phyloP scores from a whole-genome alignment of 2,888 invertebrate species.

The Alloscopus bannaensis region DNA sequence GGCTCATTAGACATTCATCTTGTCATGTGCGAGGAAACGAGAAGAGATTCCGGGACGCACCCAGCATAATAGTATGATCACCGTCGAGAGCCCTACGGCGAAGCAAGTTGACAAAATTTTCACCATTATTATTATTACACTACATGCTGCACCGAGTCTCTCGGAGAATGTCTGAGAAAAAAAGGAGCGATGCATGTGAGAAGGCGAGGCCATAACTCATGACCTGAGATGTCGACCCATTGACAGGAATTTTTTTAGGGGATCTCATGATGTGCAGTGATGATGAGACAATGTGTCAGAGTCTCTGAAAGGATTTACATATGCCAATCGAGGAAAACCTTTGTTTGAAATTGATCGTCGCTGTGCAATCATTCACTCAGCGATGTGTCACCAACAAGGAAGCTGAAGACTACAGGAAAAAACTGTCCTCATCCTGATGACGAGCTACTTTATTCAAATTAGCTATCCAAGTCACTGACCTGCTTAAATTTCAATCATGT shows the following conservation, averaged over 20 bases:
- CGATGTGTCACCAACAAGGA: conserved; percentile 12
- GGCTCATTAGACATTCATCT: conserved; percentile 62
- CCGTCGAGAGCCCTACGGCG: conserved; percentile 29
- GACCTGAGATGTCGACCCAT: conserved; percentile 51
- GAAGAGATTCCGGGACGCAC: conserved; percentile 46
- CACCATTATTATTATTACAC: no score
- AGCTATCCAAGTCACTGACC: conserved; percentile 56
- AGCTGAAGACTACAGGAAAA: no score
- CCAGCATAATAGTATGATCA: conserved; percentile 59
- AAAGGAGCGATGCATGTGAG: no score
- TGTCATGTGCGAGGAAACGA: conserved; percentile 36
- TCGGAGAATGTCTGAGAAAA: neutral
- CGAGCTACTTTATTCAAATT: neutral
- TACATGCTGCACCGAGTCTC: no score
- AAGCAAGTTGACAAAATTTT: conserved; percentile 49
- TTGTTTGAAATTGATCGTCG: conserved; percentile 42
- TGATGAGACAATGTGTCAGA: conserved; percentile 51
- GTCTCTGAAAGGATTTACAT: neutral
- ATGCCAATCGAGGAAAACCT: conserved; percentile 31
- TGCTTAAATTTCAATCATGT: conserved; percentile 17
- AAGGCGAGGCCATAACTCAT: conserved; percentile 54
- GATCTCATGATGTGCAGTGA: conserved; percentile 5
- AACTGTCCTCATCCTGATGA: conserved; percentile 9
- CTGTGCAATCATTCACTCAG: conserved; percentile 53
- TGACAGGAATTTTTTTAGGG: conserved; percentile 32